Conservation (phyloP, 35 echinoderm and acorn worm species). For the Ptychodera flava region DNA sequence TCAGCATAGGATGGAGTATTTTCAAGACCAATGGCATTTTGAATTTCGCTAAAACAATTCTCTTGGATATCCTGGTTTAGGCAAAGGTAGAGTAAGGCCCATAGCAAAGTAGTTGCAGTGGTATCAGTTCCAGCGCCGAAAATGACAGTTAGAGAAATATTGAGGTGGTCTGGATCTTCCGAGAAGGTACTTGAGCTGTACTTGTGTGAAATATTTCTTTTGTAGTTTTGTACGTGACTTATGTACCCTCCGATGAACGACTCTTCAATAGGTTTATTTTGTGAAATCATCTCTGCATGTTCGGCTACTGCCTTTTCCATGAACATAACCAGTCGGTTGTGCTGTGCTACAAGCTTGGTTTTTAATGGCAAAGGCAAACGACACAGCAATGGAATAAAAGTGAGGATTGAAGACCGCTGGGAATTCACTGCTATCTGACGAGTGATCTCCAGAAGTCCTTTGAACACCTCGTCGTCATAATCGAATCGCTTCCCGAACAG, state of each 20-base stretch:
- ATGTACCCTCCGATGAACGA: background rate
- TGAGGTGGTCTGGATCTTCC: background rate
- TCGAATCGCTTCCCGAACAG: conserved; percentile 46
- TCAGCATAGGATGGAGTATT: background rate
- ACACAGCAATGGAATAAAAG: background rate
- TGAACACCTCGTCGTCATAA: conserved; percentile 38
- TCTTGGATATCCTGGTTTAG: background rate
- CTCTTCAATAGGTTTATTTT: background rate
- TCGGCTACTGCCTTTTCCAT: background rate
- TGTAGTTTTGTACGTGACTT: background rate
- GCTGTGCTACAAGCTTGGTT: background rate
- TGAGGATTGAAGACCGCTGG: background rate
- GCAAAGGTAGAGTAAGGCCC: background rate
- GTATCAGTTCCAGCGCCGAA: background rate
- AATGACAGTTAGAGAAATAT: background rate
- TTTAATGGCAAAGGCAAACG: background rate
- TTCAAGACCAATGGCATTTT: background rate
- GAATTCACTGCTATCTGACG: background rate
- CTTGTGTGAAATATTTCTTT: background rate
- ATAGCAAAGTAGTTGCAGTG: background rate
- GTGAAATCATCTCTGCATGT: background rate
- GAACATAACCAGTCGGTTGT: background rate
- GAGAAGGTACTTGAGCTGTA: background rate
- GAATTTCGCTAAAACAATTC: background rate
- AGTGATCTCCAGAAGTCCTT: background rate